Evolutionary conservation across 2,113 vertebrate species (phyloP), one percentile per base, ranked within the genome.

Genomic region (Herpetotheres cachinnans): DNA sequence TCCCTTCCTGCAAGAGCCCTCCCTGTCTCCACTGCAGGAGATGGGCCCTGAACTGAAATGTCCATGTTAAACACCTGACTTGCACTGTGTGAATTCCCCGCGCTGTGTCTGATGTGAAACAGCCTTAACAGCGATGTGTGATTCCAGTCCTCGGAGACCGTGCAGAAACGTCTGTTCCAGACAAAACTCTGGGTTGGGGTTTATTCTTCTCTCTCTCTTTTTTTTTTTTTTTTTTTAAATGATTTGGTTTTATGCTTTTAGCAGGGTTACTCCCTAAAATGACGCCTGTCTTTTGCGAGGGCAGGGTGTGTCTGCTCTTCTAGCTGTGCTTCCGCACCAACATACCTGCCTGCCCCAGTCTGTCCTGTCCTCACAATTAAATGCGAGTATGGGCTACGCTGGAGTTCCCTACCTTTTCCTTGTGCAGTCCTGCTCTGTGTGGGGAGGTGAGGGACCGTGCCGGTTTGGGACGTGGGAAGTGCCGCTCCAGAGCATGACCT

Each of bases 351-450:
- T 95, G 90, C 85, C 84, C 85, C 85, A 46, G 78, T 94, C 87
- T 84, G 62, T 96, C 96, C 92, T 16, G 3, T 80, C 95, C 90
- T 95, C 90, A 96, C 34, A 1, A 96, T 97, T 97, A 97, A 97
- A 97, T 44, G 67, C 22, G 3, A 96, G 13, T 97, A 86, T 96
- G 90, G 92, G 92, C 96, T 96, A 47, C 1, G 19, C 79, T 92
- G 78, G 58, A 54, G 90, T 93, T 94, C 88, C 52, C 66, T 86
- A 49, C 82, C 82, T 95, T 46, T 90, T 97, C 72, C 92, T 96
- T 95, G 44, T 1, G 5, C 73, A 59, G 38, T 61, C 44, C 52
- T 87, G 70, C 58, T 56, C 30, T 44, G 25, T 71, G 56, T 42
- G 61, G 65, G 56, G 55, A 67, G 55, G 30, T 1, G 5, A 15